Percentiles rank a stretch among this genome's conserved stretches.
Conservation (phyloP, 2,888 invertebrate genomes). For the Tinea trinotella region DNA sequence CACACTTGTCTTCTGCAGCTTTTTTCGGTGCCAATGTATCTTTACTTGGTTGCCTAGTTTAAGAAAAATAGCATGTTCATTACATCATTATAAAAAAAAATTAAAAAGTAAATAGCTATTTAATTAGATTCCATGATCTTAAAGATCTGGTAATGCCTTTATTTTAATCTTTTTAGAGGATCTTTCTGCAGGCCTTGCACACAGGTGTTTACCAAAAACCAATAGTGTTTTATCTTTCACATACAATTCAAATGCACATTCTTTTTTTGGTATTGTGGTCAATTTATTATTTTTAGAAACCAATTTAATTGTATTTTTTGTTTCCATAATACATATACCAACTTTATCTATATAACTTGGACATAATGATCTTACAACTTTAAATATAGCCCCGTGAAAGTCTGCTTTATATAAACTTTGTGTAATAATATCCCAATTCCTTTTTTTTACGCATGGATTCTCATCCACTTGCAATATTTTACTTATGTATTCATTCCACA, state of each 20-base stretch:
- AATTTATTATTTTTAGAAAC: constrained; percentile 77
- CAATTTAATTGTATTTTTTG: constrained; percentile 82
- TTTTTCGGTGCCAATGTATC: too few species aligned
- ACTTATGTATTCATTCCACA: constrained; percentile 82
- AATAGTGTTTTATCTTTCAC: constrained; percentile 73
- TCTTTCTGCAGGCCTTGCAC: constrained; percentile 83
- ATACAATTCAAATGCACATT: constrained; percentile 77
- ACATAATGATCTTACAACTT: constrained; percentile 78
- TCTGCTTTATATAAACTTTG: constrained; percentile 73
- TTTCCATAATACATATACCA: constrained; percentile 86
- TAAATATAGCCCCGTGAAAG: constrained; percentile 81
- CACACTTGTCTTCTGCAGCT: too few species aligned
- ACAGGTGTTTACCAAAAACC: constrained; percentile 87
- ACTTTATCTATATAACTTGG: constrained; percentile 76
- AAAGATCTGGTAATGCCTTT: constrained; percentile 78
- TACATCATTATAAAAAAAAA: too few species aligned
- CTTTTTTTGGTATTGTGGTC: constrained; percentile 84
- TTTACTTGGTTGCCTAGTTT: too few species aligned
- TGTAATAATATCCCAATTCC: constrained; percentile 70
- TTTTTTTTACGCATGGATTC: constrained; percentile 38
- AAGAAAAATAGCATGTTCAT: too few species aligned
- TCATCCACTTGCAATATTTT: constrained; percentile 70
- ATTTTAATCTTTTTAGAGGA: constrained; percentile 86
- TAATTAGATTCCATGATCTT: too few species aligned
- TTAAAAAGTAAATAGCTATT: too few species aligned